These are phyloP conservation scores for Crocidura indochinensis DNA, from an alignment of 2,797 vertebrate genomes.

Conservation along the genomic window DNA sequence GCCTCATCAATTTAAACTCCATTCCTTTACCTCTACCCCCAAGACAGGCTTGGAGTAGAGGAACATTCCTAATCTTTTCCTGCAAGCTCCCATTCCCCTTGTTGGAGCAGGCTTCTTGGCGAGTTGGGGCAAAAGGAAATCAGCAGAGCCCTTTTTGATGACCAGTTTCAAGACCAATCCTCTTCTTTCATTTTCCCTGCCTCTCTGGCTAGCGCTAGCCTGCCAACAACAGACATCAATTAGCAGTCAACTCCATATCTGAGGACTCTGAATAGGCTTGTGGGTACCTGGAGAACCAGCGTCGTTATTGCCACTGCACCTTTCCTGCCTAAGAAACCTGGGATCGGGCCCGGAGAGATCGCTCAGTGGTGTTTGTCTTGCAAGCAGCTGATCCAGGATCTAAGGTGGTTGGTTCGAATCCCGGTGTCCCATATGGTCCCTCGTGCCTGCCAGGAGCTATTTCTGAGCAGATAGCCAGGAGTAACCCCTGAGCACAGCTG, in stretches of 20 bases:
- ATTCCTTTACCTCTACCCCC: background rate
- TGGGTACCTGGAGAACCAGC: background rate
- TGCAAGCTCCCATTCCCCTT: slow-evolving; percentile 10
- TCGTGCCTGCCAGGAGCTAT: no score
- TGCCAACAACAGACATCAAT: background rate
- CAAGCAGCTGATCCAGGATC: no score
- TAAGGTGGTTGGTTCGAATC: no score
- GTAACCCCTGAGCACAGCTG: no score
- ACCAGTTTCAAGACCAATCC: background rate
- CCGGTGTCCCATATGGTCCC: no score
- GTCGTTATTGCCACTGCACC: background rate
- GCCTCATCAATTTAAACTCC: slow-evolving; percentile 36
- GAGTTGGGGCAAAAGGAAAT: background rate
- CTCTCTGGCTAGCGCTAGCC: slow-evolving; percentile 21
- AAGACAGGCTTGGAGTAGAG: background rate
- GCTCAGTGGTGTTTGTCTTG: no score
- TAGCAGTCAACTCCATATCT: background rate
- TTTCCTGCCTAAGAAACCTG: slow-evolving; percentile 7
- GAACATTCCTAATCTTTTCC: background rate
- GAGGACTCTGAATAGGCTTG: no score
- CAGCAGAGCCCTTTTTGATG: background rate
- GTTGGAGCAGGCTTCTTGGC: background rate
- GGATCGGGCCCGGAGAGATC: background rate
- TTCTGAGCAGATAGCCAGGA: no score
- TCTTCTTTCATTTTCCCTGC: slow-evolving; percentile 14